Evolutionary conservation across 2,113 vertebrate species (phyloP).

Genomic region (Apus apus): DNA sequence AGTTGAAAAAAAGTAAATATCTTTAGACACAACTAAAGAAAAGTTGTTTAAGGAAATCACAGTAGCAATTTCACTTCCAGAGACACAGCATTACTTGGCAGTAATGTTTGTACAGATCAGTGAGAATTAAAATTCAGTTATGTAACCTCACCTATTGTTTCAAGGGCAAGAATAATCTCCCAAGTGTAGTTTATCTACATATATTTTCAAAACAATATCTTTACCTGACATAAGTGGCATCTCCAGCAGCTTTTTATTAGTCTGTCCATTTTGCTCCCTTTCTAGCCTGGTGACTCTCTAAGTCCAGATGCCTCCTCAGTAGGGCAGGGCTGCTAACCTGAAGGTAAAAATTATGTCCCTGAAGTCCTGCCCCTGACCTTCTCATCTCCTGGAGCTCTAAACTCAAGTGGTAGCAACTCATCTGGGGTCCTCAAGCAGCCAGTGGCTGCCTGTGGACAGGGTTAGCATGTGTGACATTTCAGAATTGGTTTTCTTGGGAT

Average conservation of each 20-base stretch:
- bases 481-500: background rate
- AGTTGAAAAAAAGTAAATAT: background rate
- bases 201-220: background rate
- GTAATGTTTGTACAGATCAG: background rate
- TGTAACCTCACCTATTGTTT: background rate
- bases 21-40: background rate
- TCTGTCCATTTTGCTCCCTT: background rate
- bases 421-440: background rate
- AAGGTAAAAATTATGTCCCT: background rate
- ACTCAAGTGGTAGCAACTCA: background rate
- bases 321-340: background rate
- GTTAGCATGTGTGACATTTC: background rate
- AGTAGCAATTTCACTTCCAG: background rate
- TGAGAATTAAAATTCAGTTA: background rate
- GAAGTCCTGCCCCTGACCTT: background rate
- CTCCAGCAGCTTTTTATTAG: background rate
- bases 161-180: background rate
- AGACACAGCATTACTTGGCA: background rate
- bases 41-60: background rate
- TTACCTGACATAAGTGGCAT: background rate
- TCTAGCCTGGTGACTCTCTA: too few species aligned
- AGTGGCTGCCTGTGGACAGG: background rate
- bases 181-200: background rate
- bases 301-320: background rate
- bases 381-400: background rate